Evolutionary conservation across 2,797 vertebrate species (phyloP).

Genomic region (Chelon auratus): DNA sequence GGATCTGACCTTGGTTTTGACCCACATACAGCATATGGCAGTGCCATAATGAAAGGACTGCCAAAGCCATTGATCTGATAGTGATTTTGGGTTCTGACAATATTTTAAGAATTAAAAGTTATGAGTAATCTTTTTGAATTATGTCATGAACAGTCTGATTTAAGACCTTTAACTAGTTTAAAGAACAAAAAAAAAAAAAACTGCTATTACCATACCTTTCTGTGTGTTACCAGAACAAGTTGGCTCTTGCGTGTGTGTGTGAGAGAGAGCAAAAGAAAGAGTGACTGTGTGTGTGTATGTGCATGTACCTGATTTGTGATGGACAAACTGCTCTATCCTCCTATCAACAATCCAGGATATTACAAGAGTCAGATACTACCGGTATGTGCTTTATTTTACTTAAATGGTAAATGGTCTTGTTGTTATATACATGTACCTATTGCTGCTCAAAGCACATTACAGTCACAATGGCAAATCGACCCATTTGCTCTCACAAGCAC

Average conservation of each 20-base stretch:
- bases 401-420: no score
- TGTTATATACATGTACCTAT: no score
- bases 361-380: background rate
- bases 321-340: slow-evolving; percentile 9
- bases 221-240: no score
- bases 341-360: background rate
- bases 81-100: slow-evolving; percentile 2
- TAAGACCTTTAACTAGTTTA: background rate
- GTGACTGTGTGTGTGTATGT: slow-evolving; percentile 5
- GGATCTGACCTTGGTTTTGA: slow-evolving; percentile 26
- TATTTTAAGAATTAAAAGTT: slow-evolving; percentile 1
- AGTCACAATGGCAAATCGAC: no score
- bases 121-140: background rate
- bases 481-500: no score
- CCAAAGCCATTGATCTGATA: slow-evolving; percentile 8
- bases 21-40: slow-evolving; percentile 26
- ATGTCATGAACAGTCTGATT: background rate
- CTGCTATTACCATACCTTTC: no score
- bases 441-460: no score
- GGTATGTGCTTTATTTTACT: no score
- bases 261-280: no score
- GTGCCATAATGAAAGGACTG: slow-evolving; percentile 8
- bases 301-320: slow-evolving; percentile 17
- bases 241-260: no score
- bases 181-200: background rate